Evolutionary conservation across 2,113 vertebrate species (phyloP).

Genomic region (Toxotes jaculatrix): DNA sequence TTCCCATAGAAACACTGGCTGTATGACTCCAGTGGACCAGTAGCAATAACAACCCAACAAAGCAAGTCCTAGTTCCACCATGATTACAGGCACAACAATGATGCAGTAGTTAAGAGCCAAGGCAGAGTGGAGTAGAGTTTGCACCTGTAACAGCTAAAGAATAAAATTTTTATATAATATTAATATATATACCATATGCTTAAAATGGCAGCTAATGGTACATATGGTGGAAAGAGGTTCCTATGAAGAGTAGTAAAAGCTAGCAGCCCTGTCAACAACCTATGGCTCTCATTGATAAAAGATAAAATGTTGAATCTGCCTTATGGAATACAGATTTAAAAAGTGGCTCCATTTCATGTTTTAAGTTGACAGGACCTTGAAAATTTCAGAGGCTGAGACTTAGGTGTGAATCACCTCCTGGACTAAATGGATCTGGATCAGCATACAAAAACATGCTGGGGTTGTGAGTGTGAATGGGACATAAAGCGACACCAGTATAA

Average conservation of each 20-base stretch:
- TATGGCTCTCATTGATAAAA: conserved; percentile 2
- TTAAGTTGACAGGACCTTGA: neutral
- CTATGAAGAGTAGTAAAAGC: neutral
- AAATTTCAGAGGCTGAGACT: conserved; percentile 20
- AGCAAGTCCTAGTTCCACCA: conserved; percentile 9
- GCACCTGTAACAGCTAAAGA: neutral
- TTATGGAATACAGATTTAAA: conserved; percentile 7
- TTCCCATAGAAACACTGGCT: conserved; percentile 57
- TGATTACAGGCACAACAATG: conserved; percentile 36
- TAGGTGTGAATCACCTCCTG: conserved; percentile 21
- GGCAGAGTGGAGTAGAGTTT: neutral
- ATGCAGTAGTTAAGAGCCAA: conserved; percentile 18
- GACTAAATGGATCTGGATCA: conserved; percentile 27
- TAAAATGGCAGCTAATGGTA: neutral
- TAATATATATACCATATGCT: neutral
- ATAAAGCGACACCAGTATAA: conserved; percentile 25
- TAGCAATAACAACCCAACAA: conserved; percentile 35
- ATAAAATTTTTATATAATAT: neutral
- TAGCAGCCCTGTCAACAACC: conserved; percentile 1
- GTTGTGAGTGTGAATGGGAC: conserved; percentile 27
- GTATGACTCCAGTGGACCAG: conserved; percentile 11
- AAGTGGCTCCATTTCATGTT: conserved; percentile 13
- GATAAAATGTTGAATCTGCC: neutral
- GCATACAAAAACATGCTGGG: conserved; percentile 20
- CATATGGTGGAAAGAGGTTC: neutral